Evolutionary conservation across 1,140 invertebrate genomes (phyloP).

Genomic region (Amphibalanus amphitrite): DNA sequence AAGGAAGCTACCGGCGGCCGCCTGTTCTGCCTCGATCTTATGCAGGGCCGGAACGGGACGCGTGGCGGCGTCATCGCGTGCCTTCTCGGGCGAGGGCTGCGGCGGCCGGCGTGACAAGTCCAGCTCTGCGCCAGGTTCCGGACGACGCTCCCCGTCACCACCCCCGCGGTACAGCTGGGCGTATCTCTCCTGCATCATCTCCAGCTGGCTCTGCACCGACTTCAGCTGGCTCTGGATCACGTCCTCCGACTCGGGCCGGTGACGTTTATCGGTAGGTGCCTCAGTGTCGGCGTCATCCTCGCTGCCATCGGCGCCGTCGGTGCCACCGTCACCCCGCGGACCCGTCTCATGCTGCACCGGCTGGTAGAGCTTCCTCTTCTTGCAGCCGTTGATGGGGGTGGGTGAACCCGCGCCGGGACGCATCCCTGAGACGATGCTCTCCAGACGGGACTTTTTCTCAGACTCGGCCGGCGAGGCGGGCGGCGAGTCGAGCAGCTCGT

Average conservation of each 20-base stretch:
- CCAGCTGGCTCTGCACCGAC: conserved; percentile 70
- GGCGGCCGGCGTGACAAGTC: conserved; percentile 10
- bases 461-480: conserved; percentile 9
- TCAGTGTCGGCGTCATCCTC: conserved; percentile 31
- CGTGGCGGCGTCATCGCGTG: not conserved
- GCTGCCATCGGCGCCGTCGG: conserved; percentile 36
- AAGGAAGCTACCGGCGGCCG: not conserved
- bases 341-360: conserved; percentile 69
- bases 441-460: conserved; percentile 74
- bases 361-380: conserved; percentile 91
- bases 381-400: conserved; percentile 53
- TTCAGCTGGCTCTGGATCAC: conserved; percentile 43
- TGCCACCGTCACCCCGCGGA: conserved; percentile 14
- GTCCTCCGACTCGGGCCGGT: conserved; percentile 9
- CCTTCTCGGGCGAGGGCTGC: conserved; percentile 4
- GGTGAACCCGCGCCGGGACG: conserved; percentile 33
- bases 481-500: not conserved
- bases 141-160: not conserved
- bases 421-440: conserved; percentile 87
- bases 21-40: not conserved
- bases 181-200: conserved; percentile 78
- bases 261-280: conserved; percentile 32
- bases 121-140: not conserved
- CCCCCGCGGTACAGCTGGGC: conserved; percentile 17
- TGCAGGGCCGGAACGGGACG: not conserved